Evolutionary conservation across 2,113 vertebrate species (phyloP), one percentile per base, ranked within the genome.

Genomic region (Atrichornis clamosus): DNA sequence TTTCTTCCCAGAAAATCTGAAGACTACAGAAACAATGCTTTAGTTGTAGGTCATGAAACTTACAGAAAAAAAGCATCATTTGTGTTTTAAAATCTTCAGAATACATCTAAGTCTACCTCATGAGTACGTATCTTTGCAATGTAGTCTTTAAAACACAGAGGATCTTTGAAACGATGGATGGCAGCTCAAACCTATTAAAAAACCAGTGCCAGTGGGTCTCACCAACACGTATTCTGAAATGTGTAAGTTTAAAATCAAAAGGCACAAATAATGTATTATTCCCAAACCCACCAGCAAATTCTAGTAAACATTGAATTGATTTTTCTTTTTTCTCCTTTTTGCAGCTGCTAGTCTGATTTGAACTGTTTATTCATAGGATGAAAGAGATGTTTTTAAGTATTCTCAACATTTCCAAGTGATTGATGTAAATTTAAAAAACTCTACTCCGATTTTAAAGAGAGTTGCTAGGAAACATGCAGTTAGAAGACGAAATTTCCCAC

Each of bases 401-500:
- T 97, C 92, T 96, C 76, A 92, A 93, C 89, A 97, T 90, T 97
- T 97, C 81, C 33, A 44, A 97, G 87, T 95, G 96, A 96, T 84
- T 97, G 97, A 98, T 84, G 94, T 95, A 94, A 87, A 95, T 95
- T 74, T 89, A 49, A 96, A 97, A 98, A 97, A 97, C 96, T 84
- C 96, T 96, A 96, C 90, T 98, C 93, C 90, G 88, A 98, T 98
- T 98, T 98, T 98, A 93, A 98, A 97, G 97, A 93, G 92, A 98
- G 98, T 99, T 99, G 98, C 99, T 99, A 99, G 98, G 99, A 98
- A 98, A 98, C 98, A 83, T 93, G 95, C 75, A 89, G 84, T 95
- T 96, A 95, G 91, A 97, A 97, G 97, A 97, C 98, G 80, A 98
- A 98, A 97, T 97, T 85, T 95, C 96, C 88, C 82, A 95, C 95